Percentiles rank a stretch among this genome's conserved stretches.
phyloP scores from a whole-genome alignment of 2,113 vertebrate species.

The Procavia capensis region DNA sequence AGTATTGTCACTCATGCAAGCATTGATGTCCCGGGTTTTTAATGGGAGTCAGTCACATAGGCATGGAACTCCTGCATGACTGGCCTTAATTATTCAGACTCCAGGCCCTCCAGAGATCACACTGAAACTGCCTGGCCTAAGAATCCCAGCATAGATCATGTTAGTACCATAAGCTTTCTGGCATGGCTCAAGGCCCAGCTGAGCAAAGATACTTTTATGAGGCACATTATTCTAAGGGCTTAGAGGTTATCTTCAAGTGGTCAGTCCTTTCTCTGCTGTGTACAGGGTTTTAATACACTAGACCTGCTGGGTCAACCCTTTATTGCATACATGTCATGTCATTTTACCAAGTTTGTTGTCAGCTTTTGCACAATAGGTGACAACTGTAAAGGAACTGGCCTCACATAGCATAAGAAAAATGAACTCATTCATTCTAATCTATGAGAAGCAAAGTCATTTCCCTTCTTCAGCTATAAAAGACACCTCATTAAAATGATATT shows the following conservation, averaged over 20 bases:
- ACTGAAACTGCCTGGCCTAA: background rate
- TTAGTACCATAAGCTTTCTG: background rate
- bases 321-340: too few relatives aligned
- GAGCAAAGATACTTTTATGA: background rate
- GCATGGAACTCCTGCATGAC: too few relatives aligned
- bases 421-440: background rate
- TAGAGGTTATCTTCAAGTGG: background rate
- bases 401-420: background rate
- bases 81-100: background rate
- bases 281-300: background rate
- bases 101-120: background rate
- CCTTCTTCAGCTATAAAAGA: background rate
- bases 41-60: background rate
- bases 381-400: background rate
- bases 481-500: background rate
- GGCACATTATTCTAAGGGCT: background rate
- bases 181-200: background rate
- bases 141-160: background rate
- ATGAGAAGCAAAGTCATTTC: background rate
- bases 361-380: background rate
- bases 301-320: background rate
- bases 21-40: background rate
- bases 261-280: background rate
- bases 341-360: background rate
- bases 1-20: background rate